These are phyloP conservation scores for Coregonus ussuriensis DNA, from an alignment of 2,797 vertebrate genomes.

Conservation along the genomic window DNA sequence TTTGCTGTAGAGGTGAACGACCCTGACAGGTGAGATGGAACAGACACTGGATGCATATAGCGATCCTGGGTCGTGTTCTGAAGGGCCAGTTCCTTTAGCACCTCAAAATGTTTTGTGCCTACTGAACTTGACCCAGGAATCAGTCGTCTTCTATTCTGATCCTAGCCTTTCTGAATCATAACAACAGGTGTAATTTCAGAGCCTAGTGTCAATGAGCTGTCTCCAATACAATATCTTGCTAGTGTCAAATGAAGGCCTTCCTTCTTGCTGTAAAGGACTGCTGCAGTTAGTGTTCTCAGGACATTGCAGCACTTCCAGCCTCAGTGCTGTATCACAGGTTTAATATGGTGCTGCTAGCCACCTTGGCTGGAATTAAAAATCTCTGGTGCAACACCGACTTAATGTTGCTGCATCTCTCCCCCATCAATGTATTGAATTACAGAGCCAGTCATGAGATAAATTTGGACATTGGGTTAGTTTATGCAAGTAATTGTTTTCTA, in stretches of 20 bases:
- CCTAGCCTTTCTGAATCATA: background rate
- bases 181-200: conserved; percentile 41
- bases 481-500: background rate
- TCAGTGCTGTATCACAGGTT: conserved; percentile 21
- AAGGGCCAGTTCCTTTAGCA: too few species aligned
- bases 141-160: background rate
- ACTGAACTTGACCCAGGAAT: conserved; percentile 3
- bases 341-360: conserved; percentile 37
- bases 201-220: conserved; percentile 47
- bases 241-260: conserved; percentile 42
- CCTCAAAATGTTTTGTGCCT: background rate
- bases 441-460: conserved; percentile 20
- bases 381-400: conserved; percentile 35
- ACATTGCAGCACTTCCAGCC: conserved; percentile 32
- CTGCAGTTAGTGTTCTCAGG: conserved; percentile 35
- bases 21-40: conserved; percentile 83
- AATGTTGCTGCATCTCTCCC: conserved; percentile 14
- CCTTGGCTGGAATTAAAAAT: conserved; percentile 46
- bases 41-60: conserved; percentile 29
- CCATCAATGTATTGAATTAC: conserved; percentile 22
- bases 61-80: background rate
- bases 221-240: background rate
- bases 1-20: conserved; percentile 97
- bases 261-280: conserved; percentile 35
- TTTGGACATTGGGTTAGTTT: conserved; percentile 19